phyloP scores from a whole-genome alignment of 2,888 invertebrate species.

The Digitonthophagus gazella region DNA sequence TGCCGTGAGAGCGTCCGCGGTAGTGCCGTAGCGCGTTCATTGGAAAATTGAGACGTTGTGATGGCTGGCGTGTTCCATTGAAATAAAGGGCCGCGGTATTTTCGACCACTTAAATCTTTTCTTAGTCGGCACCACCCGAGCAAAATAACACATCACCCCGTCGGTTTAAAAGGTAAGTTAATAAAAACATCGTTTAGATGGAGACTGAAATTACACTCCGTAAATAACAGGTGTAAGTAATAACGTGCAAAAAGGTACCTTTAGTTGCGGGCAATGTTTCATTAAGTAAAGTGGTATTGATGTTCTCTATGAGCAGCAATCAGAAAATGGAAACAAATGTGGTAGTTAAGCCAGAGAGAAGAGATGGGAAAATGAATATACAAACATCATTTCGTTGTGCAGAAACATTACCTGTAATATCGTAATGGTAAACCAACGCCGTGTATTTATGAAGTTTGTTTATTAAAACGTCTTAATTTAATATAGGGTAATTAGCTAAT shows the following conservation, averaged over 20 bases:
- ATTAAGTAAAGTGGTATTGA: neutral
- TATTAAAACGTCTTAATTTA: neutral
- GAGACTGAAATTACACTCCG: neutral
- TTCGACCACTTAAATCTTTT: conserved; percentile 15
- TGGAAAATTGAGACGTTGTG: conserved; percentile 13
- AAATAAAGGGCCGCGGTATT: conserved; percentile 10
- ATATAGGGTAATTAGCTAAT: neutral
- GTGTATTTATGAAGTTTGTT: too few species aligned
- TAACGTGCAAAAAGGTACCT: neutral
- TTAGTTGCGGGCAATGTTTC: neutral
- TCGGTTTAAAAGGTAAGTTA: neutral
- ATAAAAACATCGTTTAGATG: neutral
- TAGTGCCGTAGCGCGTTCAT: neutral
- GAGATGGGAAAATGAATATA: neutral
- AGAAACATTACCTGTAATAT: neutral
- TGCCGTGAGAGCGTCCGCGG: neutral
- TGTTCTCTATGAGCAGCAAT: neutral
- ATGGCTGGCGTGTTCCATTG: conserved; percentile 8
- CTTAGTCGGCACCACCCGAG: neutral
- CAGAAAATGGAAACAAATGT: neutral
- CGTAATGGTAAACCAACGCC: neutral
- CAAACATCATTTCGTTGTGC: neutral
- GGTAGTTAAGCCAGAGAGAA: neutral
- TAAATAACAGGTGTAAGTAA: neutral
- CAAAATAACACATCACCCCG: neutral